These are phyloP conservation scores for Stichopus horrens DNA, from an alignment of 53 echinoderm and acorn worm genomes.

Conservation along the genomic window DNA sequence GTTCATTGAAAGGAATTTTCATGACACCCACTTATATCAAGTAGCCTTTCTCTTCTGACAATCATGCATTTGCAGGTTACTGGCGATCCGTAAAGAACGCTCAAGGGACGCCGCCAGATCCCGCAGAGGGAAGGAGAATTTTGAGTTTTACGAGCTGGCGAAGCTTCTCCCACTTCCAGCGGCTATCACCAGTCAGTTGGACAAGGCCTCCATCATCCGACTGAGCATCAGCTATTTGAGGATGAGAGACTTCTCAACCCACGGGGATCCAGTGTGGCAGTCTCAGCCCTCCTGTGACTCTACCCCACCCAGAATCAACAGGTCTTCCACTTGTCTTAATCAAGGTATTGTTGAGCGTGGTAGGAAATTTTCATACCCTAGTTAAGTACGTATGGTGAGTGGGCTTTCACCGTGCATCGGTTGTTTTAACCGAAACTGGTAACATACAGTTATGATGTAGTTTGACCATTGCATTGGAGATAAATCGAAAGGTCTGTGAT, in stretches of 20 bases:
- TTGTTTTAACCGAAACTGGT: too few relatives aligned
- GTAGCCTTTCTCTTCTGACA: not conserved
- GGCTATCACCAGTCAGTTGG: constrained; percentile 98
- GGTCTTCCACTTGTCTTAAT: constrained; percentile 43
- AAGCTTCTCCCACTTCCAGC: constrained; percentile 95
- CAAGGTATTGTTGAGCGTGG: constrained; percentile 9
- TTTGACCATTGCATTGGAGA: too few relatives aligned
- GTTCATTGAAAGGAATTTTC: not conserved
- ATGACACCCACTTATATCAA: not conserved
- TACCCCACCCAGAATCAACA: constrained; percentile 26
- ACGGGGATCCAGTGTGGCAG: constrained; percentile 97
- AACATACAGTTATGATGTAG: too few relatives aligned
- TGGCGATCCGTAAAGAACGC: constrained; percentile 90
- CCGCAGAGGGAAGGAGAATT: constrained; percentile 95
- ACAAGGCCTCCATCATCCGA: constrained; percentile 98
- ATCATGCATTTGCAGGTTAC: constrained; percentile 54
- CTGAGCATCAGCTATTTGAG: constrained; percentile 96
- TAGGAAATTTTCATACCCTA: too few relatives aligned
- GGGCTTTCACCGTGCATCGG: too few relatives aligned
- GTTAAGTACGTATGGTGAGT: too few relatives aligned
- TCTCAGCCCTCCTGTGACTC: constrained; percentile 42
- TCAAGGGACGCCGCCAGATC: constrained; percentile 93
- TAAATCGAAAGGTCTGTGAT: too few relatives aligned
- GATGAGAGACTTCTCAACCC: constrained; percentile 84
- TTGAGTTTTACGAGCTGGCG: constrained; percentile 96